These are phyloP conservation scores for Gymnoscelis rufifasciata DNA, from an alignment of 2,888 invertebrate species.

Conservation along the genomic window DNA sequence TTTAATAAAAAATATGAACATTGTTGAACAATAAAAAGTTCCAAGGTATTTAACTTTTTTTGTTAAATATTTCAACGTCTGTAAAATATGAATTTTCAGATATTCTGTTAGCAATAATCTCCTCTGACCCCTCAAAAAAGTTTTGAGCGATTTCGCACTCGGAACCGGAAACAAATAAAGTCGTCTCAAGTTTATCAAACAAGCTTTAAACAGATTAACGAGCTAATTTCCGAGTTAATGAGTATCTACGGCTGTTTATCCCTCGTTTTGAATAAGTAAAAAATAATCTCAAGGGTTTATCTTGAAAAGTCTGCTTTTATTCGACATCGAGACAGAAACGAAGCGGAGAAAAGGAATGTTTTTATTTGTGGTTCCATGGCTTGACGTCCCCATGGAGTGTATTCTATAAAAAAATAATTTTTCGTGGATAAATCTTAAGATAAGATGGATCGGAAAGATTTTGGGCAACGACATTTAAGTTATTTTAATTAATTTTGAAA, in stretches of 20 bases:
- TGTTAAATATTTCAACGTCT: too few relatives aligned
- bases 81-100: not conserved
- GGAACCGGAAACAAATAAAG: constrained; percentile 29
- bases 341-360: not conserved
- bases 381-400: too few relatives aligned
- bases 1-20: too few relatives aligned
- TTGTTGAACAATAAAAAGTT: too few relatives aligned
- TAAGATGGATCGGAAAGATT: too few relatives aligned
- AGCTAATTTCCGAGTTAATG: constrained; percentile 28
- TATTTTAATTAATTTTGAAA: too few relatives aligned
- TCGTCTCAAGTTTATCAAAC: constrained; percentile 28
- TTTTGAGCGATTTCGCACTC: constrained; percentile 16
- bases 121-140: constrained; percentile 10
- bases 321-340: not conserved
- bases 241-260: constrained; percentile 25
- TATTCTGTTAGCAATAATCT: constrained; percentile 6
- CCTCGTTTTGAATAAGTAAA: constrained; percentile 19
- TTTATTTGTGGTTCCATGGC: too few relatives aligned
- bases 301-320: constrained; percentile 6
- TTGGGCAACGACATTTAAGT: too few relatives aligned
- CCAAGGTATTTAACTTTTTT: too few relatives aligned
- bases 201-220: constrained; percentile 27
- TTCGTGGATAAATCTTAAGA: too few relatives aligned
- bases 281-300: constrained; percentile 41
- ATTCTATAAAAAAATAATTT: too few relatives aligned